Evolutionary conservation across 2,113 vertebrate species (phyloP).

Genomic region (Aleadryas rufinucha): DNA sequence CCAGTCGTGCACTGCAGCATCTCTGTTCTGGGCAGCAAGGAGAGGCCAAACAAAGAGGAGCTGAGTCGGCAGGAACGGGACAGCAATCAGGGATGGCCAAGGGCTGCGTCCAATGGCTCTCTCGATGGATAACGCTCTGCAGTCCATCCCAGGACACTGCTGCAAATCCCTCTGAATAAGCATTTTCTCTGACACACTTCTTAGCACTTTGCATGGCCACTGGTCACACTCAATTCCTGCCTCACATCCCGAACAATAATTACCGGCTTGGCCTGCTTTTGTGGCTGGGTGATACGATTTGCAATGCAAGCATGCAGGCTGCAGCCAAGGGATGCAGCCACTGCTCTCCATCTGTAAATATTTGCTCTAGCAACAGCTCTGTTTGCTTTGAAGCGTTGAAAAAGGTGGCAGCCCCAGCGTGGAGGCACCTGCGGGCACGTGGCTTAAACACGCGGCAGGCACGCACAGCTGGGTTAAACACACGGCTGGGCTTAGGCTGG

Average conservation of each 20-base stretch:
- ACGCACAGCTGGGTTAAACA: rapidly evolving
- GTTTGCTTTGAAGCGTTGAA: rapidly evolving
- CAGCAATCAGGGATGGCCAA: neutral
- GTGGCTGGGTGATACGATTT: neutral
- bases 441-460: neutral
- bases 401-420: neutral
- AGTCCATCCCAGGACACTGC: neutral
- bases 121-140: neutral
- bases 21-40: slow-evolving; percentile 2
- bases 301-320: neutral
- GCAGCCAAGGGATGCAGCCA: neutral
- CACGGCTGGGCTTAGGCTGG: neutral
- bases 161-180: neutral
- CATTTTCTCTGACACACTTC: neutral
- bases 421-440: neutral
- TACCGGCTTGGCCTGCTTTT: neutral
- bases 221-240: neutral
- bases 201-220: neutral
- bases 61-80: slow-evolving; percentile 18
- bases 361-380: neutral
- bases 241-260: neutral
- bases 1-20: slow-evolving; percentile 5
- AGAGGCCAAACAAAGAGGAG: slow-evolving; percentile 44
- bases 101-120: neutral
- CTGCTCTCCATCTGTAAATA: neutral